These are phyloP conservation scores for Apodemia hepburni DNA, from an alignment of 2,888 invertebrate species.

Conservation along the genomic window DNA sequence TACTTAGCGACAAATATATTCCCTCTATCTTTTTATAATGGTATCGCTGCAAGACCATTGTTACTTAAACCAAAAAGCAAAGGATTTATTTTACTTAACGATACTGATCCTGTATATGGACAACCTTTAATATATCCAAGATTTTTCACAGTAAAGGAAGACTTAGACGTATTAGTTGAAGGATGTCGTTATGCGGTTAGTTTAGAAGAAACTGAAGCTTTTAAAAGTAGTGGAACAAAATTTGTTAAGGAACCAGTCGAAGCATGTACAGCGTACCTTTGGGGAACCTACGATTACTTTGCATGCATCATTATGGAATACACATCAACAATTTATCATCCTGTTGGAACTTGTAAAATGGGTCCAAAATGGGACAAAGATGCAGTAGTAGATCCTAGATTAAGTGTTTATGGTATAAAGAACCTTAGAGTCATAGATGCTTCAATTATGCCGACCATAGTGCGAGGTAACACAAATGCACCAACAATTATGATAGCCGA, in stretches of 20 bases:
- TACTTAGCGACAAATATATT: slow-evolving; percentile 64
- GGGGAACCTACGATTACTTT: slow-evolving; percentile 84
- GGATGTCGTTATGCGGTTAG: slow-evolving; percentile 80
- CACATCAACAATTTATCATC: slow-evolving; percentile 86
- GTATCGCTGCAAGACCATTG: slow-evolving; percentile 81
- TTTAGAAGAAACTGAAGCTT: slow-evolving; percentile 80
- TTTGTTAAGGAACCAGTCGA: slow-evolving; percentile 79
- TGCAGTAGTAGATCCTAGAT: slow-evolving; percentile 83
- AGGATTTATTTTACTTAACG: slow-evolving; percentile 82
- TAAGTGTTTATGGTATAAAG: slow-evolving; percentile 82
- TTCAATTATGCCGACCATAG: slow-evolving; percentile 83
- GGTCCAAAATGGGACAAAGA: slow-evolving; percentile 80
- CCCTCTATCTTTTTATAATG: slow-evolving; percentile 82
- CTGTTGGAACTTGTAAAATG: slow-evolving; percentile 86
- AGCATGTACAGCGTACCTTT: slow-evolving; percentile 75
- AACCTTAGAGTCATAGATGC: slow-evolving; percentile 84
- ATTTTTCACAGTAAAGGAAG: slow-evolving; percentile 82
- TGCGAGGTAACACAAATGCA: slow-evolving; percentile 89
- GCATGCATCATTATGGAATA: slow-evolving; percentile 82
- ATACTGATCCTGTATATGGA: slow-evolving; percentile 85
- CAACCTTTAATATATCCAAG: slow-evolving; percentile 87
- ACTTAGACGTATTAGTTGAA: slow-evolving; percentile 81
- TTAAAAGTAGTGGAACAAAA: slow-evolving; percentile 76
- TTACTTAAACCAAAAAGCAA: slow-evolving; percentile 82
- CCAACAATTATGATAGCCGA: slow-evolving; percentile 93